phyloP scores from a whole-genome alignment of 2,888 invertebrate genomes.

The Drosophila barbarae region DNA sequence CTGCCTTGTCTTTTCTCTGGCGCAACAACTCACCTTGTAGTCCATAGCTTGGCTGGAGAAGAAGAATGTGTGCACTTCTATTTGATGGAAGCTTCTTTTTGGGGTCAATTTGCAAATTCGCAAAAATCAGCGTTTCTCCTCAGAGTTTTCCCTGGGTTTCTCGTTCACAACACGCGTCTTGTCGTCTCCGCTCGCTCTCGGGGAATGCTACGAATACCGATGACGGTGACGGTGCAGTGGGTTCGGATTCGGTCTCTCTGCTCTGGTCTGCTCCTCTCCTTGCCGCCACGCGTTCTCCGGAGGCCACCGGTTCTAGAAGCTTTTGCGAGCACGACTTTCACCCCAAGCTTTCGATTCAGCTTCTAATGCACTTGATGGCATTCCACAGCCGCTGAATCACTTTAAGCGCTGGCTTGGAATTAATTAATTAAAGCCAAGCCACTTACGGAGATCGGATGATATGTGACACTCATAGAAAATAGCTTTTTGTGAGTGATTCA shows the following conservation, averaged over 20 bases:
- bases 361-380: conserved; percentile 31
- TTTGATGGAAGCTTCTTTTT: neutral
- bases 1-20: neutral
- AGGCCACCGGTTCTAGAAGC: conserved; percentile 30
- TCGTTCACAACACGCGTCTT: conserved; percentile 14
- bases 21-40: conserved; percentile 56
- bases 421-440: conserved; percentile 25
- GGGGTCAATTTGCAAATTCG: conserved; percentile 5
- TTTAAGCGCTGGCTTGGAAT: conserved; percentile 14
- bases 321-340: conserved; percentile 39
- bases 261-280: neutral
- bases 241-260: conserved; percentile 8
- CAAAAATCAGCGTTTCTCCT: conserved; percentile 12
- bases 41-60: conserved; percentile 49
- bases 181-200: conserved; percentile 20
- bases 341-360: conserved; percentile 26
- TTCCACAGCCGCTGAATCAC: conserved; percentile 31
- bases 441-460: conserved; percentile 8
- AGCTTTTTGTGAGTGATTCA: neutral
- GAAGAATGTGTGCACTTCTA: neutral
- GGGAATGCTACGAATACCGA: conserved; percentile 12
- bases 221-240: conserved; percentile 15
- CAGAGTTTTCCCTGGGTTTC: conserved; percentile 1
- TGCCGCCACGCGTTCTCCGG: neutral
- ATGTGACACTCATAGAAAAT: neutral